Conservation (phyloP, 2,888 invertebrate species). For the Pristionchus entomophagus region DNA sequence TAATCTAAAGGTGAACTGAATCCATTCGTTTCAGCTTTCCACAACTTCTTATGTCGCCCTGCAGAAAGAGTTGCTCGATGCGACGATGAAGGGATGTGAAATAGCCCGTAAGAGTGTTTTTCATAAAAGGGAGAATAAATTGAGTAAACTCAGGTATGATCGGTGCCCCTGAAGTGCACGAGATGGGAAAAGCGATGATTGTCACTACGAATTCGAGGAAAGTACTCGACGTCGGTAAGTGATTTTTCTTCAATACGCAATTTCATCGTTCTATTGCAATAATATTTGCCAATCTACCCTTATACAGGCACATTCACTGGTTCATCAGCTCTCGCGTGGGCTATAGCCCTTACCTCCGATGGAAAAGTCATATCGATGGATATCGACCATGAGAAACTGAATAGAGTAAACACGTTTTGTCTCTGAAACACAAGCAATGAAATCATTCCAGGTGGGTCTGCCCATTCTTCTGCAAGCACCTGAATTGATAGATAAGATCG, state of each 20-base stretch:
- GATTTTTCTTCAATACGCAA: background rate
- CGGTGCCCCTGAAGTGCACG: conserved; percentile 47
- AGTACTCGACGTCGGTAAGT: conserved; percentile 46
- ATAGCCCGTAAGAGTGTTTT: background rate
- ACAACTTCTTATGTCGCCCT: background rate
- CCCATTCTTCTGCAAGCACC: conserved; percentile 50
- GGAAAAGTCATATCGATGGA: conserved; percentile 76
- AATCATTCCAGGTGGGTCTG: conserved; percentile 47
- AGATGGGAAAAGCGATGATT: conserved; percentile 35
- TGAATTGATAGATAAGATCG: conserved; percentile 55
- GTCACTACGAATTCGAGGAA: background rate
- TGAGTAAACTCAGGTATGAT: background rate
- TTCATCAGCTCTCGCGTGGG: conserved; percentile 76
- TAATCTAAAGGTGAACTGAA: background rate
- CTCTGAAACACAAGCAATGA: background rate
- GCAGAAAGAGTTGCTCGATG: background rate
- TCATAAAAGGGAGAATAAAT: no score
- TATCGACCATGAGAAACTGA: conserved; percentile 63
- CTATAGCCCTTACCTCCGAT: conserved; percentile 76
- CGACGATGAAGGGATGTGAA: background rate
- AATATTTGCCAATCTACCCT: no score
- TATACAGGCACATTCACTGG: conserved; percentile 77
- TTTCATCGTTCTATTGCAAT: no score
- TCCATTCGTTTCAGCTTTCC: background rate
- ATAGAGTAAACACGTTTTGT: background rate